These are phyloP conservation scores for Drosophila merina DNA, from an alignment of 2,888 invertebrate genomes.

Conservation along the genomic window DNA sequence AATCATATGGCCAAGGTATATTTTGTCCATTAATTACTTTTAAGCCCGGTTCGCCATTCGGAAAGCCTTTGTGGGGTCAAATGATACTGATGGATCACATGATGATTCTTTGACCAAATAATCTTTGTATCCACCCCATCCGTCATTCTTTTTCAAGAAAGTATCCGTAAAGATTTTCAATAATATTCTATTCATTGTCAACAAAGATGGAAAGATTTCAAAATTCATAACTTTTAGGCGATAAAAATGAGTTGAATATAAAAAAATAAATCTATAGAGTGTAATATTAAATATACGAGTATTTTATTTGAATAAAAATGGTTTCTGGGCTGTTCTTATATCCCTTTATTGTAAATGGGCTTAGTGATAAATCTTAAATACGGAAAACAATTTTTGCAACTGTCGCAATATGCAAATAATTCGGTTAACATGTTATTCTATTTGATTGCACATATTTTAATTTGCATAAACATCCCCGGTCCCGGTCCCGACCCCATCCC, in stretches of 20 bases:
- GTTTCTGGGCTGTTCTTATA: conserved; percentile 11
- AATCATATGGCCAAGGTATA: background rate
- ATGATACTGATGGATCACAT: conserved; percentile 63
- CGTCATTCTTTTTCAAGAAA: conserved; percentile 13
- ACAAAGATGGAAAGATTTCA: too few species aligned
- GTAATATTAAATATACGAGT: background rate
- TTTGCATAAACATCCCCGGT: conserved; percentile 63
- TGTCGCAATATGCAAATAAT: conserved; percentile 66
- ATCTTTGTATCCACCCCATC: conserved; percentile 30
- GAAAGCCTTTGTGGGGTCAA: conserved; percentile 36
- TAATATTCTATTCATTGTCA: background rate
- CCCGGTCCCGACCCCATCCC: background rate
- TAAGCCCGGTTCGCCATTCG: conserved; percentile 36
- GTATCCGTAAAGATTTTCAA: background rate
- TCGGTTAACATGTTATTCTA: conserved; percentile 65
- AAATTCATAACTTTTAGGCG: background rate
- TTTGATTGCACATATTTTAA: conserved; percentile 72
- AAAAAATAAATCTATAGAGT: background rate
- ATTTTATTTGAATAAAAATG: background rate
- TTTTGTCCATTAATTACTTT: conserved; percentile 59
- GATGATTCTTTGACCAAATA: conserved; percentile 59
- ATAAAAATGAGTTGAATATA: background rate
- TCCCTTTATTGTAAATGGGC: conserved; percentile 51
- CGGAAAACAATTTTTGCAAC: conserved; percentile 26
- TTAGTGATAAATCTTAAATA: conserved; percentile 16